Conservation (phyloP, 37 sponge, comb jelly and placozoan species). For the Hormiphora californensis region DNA sequence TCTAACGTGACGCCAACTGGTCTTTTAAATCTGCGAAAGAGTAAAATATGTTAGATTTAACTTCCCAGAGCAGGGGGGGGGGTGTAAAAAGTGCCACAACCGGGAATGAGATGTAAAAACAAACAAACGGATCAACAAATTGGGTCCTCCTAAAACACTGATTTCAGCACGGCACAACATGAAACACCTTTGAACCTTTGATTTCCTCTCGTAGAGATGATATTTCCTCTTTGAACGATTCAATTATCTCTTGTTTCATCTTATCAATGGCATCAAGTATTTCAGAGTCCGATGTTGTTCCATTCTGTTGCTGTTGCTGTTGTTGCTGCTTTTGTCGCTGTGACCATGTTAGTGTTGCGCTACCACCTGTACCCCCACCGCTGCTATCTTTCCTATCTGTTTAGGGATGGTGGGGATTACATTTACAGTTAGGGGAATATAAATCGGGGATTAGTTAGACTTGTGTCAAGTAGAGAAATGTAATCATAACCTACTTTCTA, state of each 20-base stretch:
- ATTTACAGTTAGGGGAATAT: too few species aligned
- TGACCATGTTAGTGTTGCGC: conserved; percentile 31
- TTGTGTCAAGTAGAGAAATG: neutral
- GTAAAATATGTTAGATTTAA: too few species aligned
- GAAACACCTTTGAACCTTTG: neutral
- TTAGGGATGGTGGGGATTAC: neutral
- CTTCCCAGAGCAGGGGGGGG: too few species aligned
- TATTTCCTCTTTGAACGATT: conserved; percentile 34
- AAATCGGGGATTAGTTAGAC: neutral
- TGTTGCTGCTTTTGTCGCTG: conserved; percentile 20
- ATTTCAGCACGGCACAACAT: too few species aligned
- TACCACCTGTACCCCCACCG: neutral
- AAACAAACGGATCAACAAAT: too few species aligned
- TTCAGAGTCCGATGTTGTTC: too few species aligned
- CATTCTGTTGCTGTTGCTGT: too few species aligned
- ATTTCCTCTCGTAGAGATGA: neutral
- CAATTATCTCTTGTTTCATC: conserved; percentile 11
- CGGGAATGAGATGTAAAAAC: too few species aligned
- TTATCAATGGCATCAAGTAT: conserved; percentile 30
- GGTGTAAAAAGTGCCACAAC: too few species aligned
- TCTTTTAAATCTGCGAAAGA: too few species aligned
- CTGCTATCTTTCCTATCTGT: neutral
- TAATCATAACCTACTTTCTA: conserved; percentile 30
- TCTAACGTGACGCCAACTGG: too few species aligned
- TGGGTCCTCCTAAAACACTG: too few species aligned